Conservation (phyloP, 2,888 invertebrate genomes). For the Capitulum mitella region DNA sequence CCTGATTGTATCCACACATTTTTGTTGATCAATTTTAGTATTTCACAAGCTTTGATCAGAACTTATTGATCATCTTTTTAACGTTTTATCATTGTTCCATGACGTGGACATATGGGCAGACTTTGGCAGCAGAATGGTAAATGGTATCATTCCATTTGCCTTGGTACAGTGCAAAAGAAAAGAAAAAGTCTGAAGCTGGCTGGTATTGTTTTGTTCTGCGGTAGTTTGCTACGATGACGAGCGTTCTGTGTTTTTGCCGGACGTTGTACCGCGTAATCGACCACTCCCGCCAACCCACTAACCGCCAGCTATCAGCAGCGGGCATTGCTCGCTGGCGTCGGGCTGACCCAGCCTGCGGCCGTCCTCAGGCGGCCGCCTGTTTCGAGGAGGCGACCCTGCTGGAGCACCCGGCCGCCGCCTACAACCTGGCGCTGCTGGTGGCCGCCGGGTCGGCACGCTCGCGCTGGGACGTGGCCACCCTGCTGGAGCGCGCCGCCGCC, state of each 20-base stretch:
- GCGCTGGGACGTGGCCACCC: neutral
- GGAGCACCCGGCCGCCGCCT: neutral
- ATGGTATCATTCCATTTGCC: too few species aligned
- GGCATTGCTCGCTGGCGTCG: neutral
- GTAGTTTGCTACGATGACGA: too few species aligned
- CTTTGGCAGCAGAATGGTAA: too few species aligned
- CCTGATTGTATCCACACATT: too few species aligned
- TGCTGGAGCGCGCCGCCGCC: slow-evolving; percentile 1
- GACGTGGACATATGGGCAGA: too few species aligned
- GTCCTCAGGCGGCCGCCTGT: neutral
- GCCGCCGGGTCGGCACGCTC: neutral
- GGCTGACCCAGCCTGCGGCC: neutral
- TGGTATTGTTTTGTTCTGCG: neutral
- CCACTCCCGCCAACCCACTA: neutral
- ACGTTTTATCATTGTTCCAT: too few species aligned
- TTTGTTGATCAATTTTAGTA: too few species aligned
- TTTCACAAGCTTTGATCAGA: too few species aligned
- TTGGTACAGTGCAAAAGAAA: too few species aligned
- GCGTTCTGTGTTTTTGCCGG: too few species aligned
- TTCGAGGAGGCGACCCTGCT: slow-evolving; percentile 6
- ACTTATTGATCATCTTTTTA: too few species aligned
- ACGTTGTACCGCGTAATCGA: neutral
- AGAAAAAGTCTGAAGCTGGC: too few species aligned
- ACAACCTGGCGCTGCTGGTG: slow-evolving; percentile 19
- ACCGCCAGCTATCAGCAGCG: neutral